Evolutionary conservation across 1,140 invertebrate genomes (phyloP).

Genomic region (Phortica variegata): DNA sequence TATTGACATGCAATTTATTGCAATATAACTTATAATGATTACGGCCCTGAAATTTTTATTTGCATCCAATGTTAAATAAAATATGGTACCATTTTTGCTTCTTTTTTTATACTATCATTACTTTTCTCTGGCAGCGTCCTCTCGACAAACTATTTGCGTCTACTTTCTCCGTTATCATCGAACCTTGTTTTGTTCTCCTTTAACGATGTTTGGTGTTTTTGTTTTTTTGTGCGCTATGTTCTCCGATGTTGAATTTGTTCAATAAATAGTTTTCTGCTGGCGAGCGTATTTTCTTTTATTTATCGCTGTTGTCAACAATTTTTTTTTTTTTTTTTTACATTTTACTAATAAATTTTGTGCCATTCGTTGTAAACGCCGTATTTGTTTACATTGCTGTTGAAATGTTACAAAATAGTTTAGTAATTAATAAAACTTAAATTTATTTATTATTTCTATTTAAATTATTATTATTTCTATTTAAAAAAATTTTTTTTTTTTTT

Average conservation of each 20-base stretch:
- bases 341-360: background rate
- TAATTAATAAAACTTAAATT: background rate
- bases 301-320: slow-evolving; percentile 13
- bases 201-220: too few relatives aligned
- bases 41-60: too few relatives aligned
- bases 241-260: slow-evolving; percentile 1
- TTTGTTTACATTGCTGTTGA: background rate
- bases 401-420: background rate
- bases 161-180: background rate
- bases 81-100: slow-evolving; percentile 7
- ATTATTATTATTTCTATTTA: too few relatives aligned
- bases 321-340: background rate
- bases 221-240: too few relatives aligned
- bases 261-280: slow-evolving; percentile 6
- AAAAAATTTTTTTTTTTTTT: background rate
- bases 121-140: background rate
- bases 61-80: slow-evolving; percentile 28
- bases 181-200: background rate
- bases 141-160: background rate
- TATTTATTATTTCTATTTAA: too few relatives aligned
- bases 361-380: background rate
- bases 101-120: background rate
- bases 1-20: too few relatives aligned
- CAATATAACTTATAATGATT: too few relatives aligned
- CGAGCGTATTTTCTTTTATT: slow-evolving; percentile 7